Percentiles rank a stretch among this genome's conserved stretches.
Evolutionary conservation across 2,797 vertebrate species (phyloP).

Genomic region (Sarcoramphus papa): DNA sequence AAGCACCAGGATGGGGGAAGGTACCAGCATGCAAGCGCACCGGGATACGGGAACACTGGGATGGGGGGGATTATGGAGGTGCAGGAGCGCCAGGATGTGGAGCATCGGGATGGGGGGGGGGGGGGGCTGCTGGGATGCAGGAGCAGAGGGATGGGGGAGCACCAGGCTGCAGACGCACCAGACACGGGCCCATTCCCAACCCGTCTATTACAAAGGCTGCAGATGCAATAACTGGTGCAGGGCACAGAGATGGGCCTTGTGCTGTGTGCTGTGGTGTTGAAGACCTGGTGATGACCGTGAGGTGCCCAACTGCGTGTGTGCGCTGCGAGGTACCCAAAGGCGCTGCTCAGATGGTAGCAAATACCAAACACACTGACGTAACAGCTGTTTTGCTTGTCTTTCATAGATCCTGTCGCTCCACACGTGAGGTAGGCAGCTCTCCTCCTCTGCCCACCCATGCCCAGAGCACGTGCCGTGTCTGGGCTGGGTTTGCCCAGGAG

Average conservation of each 20-base stretch:
- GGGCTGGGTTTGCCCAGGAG: not conserved
- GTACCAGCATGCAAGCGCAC: not conserved
- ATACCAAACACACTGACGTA: not conserved
- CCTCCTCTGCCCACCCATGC: not conserved
- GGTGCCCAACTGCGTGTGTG: not conserved
- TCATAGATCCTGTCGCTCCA: not conserved
- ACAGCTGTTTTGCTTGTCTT: too few relatives aligned
- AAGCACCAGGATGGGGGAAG: not conserved
- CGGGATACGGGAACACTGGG: not conserved
- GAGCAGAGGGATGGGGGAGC: not conserved
- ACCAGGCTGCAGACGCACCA: not conserved
- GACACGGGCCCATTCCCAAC: not conserved
- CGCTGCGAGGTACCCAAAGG: fast-evolving
- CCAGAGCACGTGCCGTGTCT: too few relatives aligned
- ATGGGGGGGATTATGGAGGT: too few relatives aligned
- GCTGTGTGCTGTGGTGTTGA: not conserved
- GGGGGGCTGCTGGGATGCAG: not conserved
- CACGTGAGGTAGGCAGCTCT: not conserved
- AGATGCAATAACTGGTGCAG: not conserved
- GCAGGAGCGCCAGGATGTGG: not conserved
- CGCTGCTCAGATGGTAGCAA: not conserved
- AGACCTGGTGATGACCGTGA: fast-evolving
- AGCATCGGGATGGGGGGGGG: too few relatives aligned
- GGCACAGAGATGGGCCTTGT: not conserved
- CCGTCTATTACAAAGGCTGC: fast-evolving